Conservation (phyloP, 2,113 vertebrate species). For the Piliocolobus tephrosceles region DNA sequence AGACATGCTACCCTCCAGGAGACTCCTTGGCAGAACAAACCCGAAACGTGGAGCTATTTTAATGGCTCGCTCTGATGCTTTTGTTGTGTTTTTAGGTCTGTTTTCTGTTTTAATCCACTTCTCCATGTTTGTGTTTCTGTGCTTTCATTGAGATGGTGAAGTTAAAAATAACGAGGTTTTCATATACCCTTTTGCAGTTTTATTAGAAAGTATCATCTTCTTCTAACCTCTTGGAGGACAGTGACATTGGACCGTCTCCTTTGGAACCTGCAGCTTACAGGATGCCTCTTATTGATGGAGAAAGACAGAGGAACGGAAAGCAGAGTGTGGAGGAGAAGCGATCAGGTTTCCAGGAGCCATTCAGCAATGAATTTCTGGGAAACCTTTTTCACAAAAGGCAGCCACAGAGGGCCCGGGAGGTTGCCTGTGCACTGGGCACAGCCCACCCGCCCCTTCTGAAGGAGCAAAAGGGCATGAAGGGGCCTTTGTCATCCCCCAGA, state of each 20-base stretch:
- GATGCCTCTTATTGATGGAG: neutral
- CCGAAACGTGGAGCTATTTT: constrained; percentile 40
- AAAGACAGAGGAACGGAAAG: neutral
- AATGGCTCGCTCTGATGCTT: neutral
- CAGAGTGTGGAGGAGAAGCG: rapidly evolving
- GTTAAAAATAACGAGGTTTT: neutral
- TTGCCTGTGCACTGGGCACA: neutral
- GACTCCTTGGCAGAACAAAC: neutral
- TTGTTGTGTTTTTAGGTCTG: neutral
- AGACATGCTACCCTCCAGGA: neutral
- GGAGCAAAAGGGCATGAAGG: neutral
- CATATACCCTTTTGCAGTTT: too few relatives aligned
- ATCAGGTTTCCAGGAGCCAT: neutral
- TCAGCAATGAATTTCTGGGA: neutral
- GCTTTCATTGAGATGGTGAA: neutral
- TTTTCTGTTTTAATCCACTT: neutral
- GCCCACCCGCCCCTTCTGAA: neutral
- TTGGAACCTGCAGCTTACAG: too few relatives aligned
- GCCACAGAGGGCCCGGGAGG: neutral
- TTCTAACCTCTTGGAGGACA: neutral
- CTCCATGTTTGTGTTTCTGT: neutral
- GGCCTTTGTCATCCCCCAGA: neutral
- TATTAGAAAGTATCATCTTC: neutral
- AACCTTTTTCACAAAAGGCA: constrained; percentile 16
- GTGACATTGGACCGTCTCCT: neutral